Percentiles rank a stretch among this genome's conserved stretches.
Conservation (phyloP, 2,888 invertebrate genomes). For the Troides aeacus region DNA sequence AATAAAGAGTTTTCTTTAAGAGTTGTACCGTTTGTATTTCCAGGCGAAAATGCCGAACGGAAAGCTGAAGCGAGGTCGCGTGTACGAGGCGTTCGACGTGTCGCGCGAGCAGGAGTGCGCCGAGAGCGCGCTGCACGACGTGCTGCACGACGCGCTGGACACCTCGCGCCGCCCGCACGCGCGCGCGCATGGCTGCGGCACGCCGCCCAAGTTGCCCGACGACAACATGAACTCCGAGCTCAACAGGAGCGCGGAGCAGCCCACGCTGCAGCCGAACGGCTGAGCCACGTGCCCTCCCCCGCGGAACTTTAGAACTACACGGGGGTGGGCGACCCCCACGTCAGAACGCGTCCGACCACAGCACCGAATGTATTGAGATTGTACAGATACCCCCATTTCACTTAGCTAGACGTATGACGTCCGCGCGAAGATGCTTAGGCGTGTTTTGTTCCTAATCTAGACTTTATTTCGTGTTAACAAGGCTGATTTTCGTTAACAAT, state of each 20-base stretch:
- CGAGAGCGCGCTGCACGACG: constrained; percentile 58
- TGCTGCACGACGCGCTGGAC: constrained; percentile 58
- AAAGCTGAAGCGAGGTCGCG: constrained; percentile 52
- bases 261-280: constrained; percentile 73
- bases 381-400: constrained; percentile 46
- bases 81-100: constrained; percentile 52
- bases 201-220: constrained; percentile 58
- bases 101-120: constrained; percentile 55
- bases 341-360: constrained; percentile 36
- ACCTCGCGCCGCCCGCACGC: constrained; percentile 51
- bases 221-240: constrained; percentile 74
- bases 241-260: constrained; percentile 53
- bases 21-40: constrained; percentile 1
- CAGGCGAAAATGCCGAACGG: constrained; percentile 69
- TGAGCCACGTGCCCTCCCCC: constrained; percentile 44
- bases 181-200: background rate
- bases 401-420: constrained; percentile 31
- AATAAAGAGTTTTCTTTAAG: too few species aligned
- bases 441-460: constrained; percentile 72
- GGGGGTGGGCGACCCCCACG: constrained; percentile 66
- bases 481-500: constrained; percentile 67
- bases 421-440: constrained; percentile 61
- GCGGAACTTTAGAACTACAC: constrained; percentile 52
- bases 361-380: constrained; percentile 52
- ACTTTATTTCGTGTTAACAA: constrained; percentile 69